Base-by-base conservation (phyloP, 2,113 vertebrate genomes). In the Grallaria varia region DNA sequence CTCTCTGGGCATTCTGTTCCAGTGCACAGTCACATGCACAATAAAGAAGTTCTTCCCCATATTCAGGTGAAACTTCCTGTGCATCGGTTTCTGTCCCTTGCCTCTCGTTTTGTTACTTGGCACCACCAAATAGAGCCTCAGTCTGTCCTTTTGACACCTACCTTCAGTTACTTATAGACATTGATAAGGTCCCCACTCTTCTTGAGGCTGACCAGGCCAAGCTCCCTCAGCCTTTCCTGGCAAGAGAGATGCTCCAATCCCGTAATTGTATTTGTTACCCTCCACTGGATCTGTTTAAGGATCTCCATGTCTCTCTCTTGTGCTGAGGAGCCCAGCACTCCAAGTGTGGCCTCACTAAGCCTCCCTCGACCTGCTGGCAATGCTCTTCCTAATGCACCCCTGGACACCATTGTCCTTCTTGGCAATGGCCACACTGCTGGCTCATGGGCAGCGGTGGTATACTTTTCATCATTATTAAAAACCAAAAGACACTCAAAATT, bases 361-460 rank as follows among this genome's bases (percentile, higher is more conserved):
- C 18, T 52, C 19, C 22, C 10, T 39, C 2, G 1, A 52, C 7
- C 12, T 12, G 4, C 33, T 81, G 44, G 3, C 22, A 52, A 20
- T 39, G 33, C 5, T 37, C 12, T 44, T 66, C 50, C 31, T 28
- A 21, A 28, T 1, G 4, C 12, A 16, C 10, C 18, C 15, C 9
- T 21, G 33, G 33, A 30, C 5, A 45, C 6, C 2, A 4, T 6
- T 8, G 3, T 6, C 10, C 5, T 52, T 44, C 5, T 16, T 24
- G 37, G 27, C 10, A 18, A 52, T 19, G 14, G 22, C 8, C 8
- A 39, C 9, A 52, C 9, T 62, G 37, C 16, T 62, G 35, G 37
- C 17, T 62, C 39, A 63, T 42, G 39, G 28, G 20, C 33, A 52
- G 3, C 23, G 52, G 22, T 45, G 14, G 22, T 15, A 37, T 12